Conservation (phyloP, 2,113 vertebrate genomes). For the Rallus limicola region DNA sequence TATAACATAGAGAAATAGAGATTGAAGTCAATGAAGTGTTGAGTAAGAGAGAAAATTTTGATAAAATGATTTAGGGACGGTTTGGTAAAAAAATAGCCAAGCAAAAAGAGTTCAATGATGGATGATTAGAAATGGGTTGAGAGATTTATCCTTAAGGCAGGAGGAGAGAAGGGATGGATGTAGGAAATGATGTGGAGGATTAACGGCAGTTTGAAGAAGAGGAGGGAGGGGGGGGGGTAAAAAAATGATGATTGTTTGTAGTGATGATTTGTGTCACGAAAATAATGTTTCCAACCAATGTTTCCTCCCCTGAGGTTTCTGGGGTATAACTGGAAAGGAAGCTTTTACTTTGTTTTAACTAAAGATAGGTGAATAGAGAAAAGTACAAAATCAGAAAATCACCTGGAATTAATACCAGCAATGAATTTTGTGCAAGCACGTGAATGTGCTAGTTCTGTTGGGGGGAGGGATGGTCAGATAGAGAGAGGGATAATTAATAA, state of each 20-base stretch:
- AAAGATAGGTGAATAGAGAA: neutral
- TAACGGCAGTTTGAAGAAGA: conserved; percentile 5
- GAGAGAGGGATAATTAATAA: neutral
- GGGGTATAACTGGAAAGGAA: neutral
- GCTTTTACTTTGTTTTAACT: neutral
- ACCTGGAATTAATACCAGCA: neutral
- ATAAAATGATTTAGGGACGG: neutral
- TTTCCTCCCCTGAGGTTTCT: neutral
- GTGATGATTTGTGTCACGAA: neutral
- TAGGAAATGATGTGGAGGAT: neutral
- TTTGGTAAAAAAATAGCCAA: neutral
- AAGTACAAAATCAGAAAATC: neutral
- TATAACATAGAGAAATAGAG: neutral
- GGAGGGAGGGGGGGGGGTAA: neutral
- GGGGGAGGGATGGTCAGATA: neutral
- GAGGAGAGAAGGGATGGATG: neutral
- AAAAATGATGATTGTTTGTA: neutral
- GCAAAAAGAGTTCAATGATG: neutral
- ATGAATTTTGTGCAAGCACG: neutral
- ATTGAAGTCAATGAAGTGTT: neutral
- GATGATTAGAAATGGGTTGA: neutral
- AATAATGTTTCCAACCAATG: neutral
- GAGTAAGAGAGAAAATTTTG: neutral
- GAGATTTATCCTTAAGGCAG: conserved; percentile 14
- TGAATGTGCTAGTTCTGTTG: neutral